phyloP scores from a whole-genome alignment of 2,113 vertebrate species.

The Hyaena hyaena region DNA sequence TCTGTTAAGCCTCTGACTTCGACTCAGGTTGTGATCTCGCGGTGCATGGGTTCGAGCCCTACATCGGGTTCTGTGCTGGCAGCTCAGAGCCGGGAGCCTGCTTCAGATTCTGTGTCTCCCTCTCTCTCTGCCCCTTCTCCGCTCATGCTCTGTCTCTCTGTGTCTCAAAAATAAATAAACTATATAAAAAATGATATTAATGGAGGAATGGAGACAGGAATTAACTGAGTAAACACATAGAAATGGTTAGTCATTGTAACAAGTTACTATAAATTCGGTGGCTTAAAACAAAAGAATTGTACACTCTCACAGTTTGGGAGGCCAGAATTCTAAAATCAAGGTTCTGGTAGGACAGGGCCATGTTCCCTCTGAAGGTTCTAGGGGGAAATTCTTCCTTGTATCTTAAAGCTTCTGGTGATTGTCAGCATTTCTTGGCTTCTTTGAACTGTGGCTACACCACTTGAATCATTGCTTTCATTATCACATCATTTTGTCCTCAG shows the following conservation, averaged over 20 bases:
- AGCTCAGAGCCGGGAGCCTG: too few species aligned
- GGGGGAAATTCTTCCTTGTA: accelerated
- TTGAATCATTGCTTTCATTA: neutral
- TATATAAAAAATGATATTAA: neutral
- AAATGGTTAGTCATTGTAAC: neutral
- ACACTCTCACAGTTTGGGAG: neutral
- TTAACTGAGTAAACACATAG: neutral
- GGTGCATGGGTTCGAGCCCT: too few species aligned
- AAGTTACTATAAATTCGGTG: neutral
- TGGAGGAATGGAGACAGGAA: neutral
- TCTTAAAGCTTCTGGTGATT: neutral
- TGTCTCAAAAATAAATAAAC: too few species aligned
- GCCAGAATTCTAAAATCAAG: neutral
- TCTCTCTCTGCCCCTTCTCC: too few species aligned
- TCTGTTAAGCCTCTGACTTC: too few species aligned
- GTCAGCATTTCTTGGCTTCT: neutral
- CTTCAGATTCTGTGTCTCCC: too few species aligned
- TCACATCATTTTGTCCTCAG: neutral
- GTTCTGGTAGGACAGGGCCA: accelerated
- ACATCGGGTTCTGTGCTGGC: too few species aligned
- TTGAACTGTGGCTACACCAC: too few species aligned
- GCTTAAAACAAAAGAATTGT: neutral
- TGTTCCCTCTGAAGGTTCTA: accelerated
- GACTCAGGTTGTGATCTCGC: too few species aligned
- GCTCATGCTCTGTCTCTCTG: too few species aligned